Percentiles rank a stretch among this genome's conserved stretches.
These are phyloP conservation scores for Chrysemys picta DNA, from an alignment of 2,113 vertebrate species.

Conservation along the genomic window DNA sequence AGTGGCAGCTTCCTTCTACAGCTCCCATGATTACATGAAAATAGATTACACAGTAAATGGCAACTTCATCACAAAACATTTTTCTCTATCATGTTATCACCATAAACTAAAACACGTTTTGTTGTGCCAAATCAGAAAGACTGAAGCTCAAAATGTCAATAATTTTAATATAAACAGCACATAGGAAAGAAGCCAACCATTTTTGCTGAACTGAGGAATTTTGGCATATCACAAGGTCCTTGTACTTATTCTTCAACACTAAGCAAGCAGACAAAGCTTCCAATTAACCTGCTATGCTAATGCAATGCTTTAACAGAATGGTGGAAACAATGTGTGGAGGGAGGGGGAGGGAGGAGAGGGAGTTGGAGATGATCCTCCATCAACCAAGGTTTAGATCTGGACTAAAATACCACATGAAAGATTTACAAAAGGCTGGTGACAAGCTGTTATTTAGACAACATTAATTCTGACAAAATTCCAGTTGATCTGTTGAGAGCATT, in stretches of 20 bases:
- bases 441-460: conserved; percentile 11
- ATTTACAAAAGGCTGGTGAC: not conserved
- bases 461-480: not conserved
- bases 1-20: not conserved
- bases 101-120: not conserved
- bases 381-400: not conserved
- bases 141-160: not conserved
- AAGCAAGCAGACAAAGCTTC: not conserved
- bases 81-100: not conserved
- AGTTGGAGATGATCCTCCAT: not conserved
- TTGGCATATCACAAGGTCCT: not conserved
- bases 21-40: not conserved
- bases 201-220: not conserved
- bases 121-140: not conserved
- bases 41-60: not conserved
- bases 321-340: not conserved
- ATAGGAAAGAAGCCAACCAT: not conserved
- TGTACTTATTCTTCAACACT: not conserved
- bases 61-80: not conserved
- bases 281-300: not conserved
- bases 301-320: not conserved
- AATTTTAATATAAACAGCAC: not conserved
- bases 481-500: not conserved
- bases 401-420: not conserved
- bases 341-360: not conserved